Evolutionary conservation across 2,113 vertebrate species (phyloP).

Genomic region (Prionailurus viverrinus): DNA sequence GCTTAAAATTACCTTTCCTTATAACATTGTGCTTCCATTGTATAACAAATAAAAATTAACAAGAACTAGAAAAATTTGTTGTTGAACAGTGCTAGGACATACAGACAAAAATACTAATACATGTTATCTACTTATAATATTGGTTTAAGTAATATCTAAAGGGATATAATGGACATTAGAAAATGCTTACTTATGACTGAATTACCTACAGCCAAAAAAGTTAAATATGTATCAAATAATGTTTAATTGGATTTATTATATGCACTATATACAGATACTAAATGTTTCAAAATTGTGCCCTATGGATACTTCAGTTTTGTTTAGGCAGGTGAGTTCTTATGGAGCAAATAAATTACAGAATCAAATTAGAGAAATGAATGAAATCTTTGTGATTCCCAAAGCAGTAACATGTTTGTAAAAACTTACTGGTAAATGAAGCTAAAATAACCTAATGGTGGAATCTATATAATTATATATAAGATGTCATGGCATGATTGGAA

Average conservation of each 20-base stretch:
- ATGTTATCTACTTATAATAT: constrained; percentile 90
- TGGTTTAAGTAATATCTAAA: constrained; percentile 89
- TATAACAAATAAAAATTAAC: constrained; percentile 92
- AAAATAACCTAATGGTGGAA: constrained; percentile 79
- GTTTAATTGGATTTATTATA: constrained; percentile 93
- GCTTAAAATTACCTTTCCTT: constrained; percentile 95
- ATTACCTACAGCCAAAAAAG: constrained; percentile 91
- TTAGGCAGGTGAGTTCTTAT: constrained; percentile 86
- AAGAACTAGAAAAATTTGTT: constrained; percentile 89
- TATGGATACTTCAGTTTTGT: constrained; percentile 86
- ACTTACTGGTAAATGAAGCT: constrained; percentile 84
- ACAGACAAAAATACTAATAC: constrained; percentile 92
- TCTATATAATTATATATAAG: constrained; percentile 81
- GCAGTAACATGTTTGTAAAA: constrained; percentile 76
- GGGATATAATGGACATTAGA: constrained; percentile 90
- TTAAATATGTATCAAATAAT: constrained; percentile 94
- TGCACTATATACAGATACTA: constrained; percentile 93
- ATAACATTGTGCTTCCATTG: constrained; percentile 98
- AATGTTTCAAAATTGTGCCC: constrained; percentile 89
- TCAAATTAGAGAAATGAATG: constrained; percentile 84
- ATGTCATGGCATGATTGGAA: constrained; percentile 77
- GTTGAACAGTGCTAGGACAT: constrained; percentile 93
- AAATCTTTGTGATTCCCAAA: constrained; percentile 80
- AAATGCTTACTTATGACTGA: constrained; percentile 90
- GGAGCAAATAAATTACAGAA: constrained; percentile 90